phyloP scores from a whole-genome alignment of 2,888 invertebrate species.

The Furcula furcula region DNA sequence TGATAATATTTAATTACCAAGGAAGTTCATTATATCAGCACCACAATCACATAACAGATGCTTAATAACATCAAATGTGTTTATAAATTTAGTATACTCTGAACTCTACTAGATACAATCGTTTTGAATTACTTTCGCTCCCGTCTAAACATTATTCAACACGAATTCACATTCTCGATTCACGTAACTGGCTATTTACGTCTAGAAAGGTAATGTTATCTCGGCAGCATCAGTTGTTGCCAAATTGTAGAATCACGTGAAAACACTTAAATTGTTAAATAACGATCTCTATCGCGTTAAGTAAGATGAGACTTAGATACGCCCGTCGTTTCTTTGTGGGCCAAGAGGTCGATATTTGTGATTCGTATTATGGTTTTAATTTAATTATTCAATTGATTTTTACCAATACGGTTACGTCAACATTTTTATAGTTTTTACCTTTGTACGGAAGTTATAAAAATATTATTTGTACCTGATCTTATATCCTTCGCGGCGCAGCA shows the following conservation, averaged over 20 bases:
- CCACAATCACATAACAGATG: too few species aligned
- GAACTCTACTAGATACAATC: too few species aligned
- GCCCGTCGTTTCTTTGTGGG: constrained; percentile 31
- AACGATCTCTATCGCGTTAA: constrained; percentile 28
- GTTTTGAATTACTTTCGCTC: not conserved
- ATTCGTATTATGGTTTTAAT: constrained; percentile 8
- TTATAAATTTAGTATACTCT: too few species aligned
- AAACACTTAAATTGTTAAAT: constrained; percentile 30
- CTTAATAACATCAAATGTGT: too few species aligned
- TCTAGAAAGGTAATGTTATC: constrained; percentile 19
- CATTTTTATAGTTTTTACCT: too few species aligned
- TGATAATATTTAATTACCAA: too few species aligned
- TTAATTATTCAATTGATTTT: constrained; percentile 4
- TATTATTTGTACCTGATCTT: too few species aligned
- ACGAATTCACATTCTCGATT: not conserved
- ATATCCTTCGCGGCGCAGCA: too few species aligned
- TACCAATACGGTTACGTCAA: too few species aligned
- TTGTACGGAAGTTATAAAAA: too few species aligned
- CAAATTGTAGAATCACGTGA: constrained; percentile 30
- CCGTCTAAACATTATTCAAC: not conserved
- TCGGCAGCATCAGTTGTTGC: constrained; percentile 22
- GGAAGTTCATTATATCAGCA: too few species aligned
- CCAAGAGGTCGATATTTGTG: constrained; percentile 31
- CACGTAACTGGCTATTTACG: constrained; percentile 21
- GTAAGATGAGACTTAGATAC: constrained; percentile 35